Evolutionary conservation across 2,888 invertebrate genomes (phyloP), one percentile per base, ranked within the genome.

Genomic region (Drosophila borborema): DNA sequence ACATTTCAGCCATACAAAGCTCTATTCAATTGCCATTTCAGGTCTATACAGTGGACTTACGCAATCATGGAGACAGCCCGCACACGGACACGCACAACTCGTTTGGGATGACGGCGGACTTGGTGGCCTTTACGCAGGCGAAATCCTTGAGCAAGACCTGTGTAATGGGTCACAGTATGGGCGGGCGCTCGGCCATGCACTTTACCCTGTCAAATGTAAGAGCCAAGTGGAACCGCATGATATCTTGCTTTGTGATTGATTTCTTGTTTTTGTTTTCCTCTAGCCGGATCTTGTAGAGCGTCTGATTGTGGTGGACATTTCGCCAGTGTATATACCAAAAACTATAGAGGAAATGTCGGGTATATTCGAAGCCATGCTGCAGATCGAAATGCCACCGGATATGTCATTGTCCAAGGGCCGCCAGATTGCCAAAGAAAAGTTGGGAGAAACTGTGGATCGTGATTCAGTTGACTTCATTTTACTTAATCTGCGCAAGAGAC

Each of bases 11-110:
- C n/a, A 31, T 3, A 2, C 5, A 3, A 8, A 23, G 2, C 40
- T 16, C 12, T 36, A 38, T 49, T 9, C 9, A 8, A 8, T 40
- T 8, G 7, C 2, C 2, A 7, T 16, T 74, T 1, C 64, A 92
- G 91, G 78, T 92, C n/a, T 91, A 81, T 41, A 66, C 96, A 8
- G 94, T 98, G 40, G 99, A 99, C 93, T 96, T 97, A 8, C 94
- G 99, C 91, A 99, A 99, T 93, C 99, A 99, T 93, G 99, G 99
- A 0, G 97, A 98, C 75, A 98, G 98, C 90, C 96, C 97, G 1
- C 98, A 98, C 91, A 94, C 95, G 0, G 81, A 94, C 0, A 94
- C 95, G 0, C 96, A 98, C 93, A 95, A 94, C 31, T 98, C 98
- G 90, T 92, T 36, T 12, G 95, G 97, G 46, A 95, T 98, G 94